Evolutionary conservation across 2,888 invertebrate genomes (phyloP).

Genomic region (Eilema griseolum): DNA sequence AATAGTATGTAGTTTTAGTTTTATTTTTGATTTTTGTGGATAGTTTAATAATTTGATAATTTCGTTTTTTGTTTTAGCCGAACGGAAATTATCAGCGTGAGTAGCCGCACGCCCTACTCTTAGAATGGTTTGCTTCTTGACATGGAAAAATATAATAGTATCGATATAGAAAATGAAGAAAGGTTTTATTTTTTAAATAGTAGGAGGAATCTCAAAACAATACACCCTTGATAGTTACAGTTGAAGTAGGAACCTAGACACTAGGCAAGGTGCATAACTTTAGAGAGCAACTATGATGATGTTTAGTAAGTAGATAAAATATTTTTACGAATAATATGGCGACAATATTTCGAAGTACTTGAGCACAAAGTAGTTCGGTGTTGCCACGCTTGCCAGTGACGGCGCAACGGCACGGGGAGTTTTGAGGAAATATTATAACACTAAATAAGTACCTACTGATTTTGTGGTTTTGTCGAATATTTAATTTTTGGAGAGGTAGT

Average conservation of each 20-base stretch:
- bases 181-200: neutral
- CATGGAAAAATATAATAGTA: neutral
- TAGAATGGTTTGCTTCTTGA: slow-evolving; percentile 5
- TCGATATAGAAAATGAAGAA: neutral
- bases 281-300: no score
- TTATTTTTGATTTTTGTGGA: no score
- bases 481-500: neutral
- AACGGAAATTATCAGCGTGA: slow-evolving; percentile 93
- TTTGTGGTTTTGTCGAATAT: neutral
- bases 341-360: no score
- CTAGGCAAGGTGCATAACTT: no score
- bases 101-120: slow-evolving; percentile 22
- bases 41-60: neutral
- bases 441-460: no score
- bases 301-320: no score
- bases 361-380: no score
- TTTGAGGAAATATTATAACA: no score
- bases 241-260: neutral
- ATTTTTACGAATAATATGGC: no score
- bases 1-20: no score
- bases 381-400: no score
- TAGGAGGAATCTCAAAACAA: neutral
- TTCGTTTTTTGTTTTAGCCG: slow-evolving; percentile 87
- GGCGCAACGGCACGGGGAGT: no score
- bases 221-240: neutral